These are phyloP conservation scores for Chesias legatella DNA, from an alignment of 2,888 invertebrate species.

Conservation along the genomic window DNA sequence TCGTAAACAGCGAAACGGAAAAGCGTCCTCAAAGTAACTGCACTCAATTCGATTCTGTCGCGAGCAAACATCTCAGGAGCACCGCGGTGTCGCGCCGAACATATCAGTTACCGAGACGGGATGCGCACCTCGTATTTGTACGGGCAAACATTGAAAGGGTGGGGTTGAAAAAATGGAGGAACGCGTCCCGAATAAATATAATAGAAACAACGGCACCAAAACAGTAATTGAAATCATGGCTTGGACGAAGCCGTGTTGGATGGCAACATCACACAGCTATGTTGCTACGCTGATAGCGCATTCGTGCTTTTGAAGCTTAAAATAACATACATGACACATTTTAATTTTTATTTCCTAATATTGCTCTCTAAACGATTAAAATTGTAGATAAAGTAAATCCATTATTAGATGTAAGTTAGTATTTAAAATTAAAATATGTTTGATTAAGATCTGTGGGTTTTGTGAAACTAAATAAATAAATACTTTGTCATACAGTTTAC, in stretches of 20 bases:
- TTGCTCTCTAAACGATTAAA: too few species aligned
- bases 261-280: too few species aligned
- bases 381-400: too few species aligned
- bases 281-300: constrained; percentile 45
- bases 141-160: constrained; percentile 59
- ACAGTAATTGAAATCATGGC: constrained; percentile 78
- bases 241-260: constrained; percentile 38
- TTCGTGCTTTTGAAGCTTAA: constrained; percentile 29
- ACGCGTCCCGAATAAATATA: constrained; percentile 72
- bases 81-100: constrained; percentile 48
- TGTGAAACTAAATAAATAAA: too few species aligned
- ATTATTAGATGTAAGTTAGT: too few species aligned
- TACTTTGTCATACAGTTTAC: too few species aligned
- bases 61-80: constrained; percentile 57
- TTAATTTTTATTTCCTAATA: too few species aligned
- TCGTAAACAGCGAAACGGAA: constrained; percentile 20
- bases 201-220: constrained; percentile 76
- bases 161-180: constrained; percentile 70
- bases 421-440: too few species aligned
- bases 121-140: constrained; percentile 65
- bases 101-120: constrained; percentile 66
- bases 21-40: constrained; percentile 48
- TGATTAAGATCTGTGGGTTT: too few species aligned
- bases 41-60: constrained; percentile 62
- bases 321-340: not conserved